These are phyloP conservation scores for Ceratina australensis DNA, from an alignment of 1,140 invertebrate genomes.

Conservation along the genomic window DNA sequence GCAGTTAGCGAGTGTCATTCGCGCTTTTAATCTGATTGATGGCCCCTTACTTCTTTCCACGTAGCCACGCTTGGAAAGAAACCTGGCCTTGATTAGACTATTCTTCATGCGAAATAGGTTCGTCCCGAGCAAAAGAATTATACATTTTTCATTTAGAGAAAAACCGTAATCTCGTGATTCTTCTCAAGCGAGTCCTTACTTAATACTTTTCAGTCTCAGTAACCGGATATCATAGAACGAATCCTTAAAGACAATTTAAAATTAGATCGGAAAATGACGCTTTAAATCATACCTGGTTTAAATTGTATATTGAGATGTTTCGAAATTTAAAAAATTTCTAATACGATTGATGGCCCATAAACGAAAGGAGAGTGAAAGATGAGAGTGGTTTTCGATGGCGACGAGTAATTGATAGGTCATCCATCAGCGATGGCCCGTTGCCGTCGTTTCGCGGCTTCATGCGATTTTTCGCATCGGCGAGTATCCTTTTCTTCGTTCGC, in stretches of 20 bases:
- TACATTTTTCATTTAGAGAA: neutral
- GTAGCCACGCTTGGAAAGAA: neutral
- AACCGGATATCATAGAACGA: neutral
- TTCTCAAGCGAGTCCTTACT: neutral
- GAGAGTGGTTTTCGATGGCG: conserved; percentile 59
- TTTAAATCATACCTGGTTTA: too few relatives aligned
- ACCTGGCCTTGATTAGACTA: conserved; percentile 14
- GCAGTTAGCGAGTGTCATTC: neutral
- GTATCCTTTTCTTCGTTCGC: conserved; percentile 13
- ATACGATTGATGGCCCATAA: conserved; percentile 36
- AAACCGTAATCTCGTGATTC: conserved; percentile 7
- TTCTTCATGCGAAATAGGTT: conserved; percentile 14
- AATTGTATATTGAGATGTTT: neutral
- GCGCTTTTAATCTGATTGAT: neutral
- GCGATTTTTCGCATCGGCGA: conserved; percentile 57
- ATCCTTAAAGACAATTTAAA: neutral
- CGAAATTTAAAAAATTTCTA: neutral
- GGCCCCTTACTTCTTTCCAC: neutral
- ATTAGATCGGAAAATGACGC: too few relatives aligned
- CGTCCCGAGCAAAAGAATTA: neutral
- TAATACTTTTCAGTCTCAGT: neutral
- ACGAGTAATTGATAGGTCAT: conserved; percentile 69
- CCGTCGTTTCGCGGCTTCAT: conserved; percentile 36
- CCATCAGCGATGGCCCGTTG: conserved; percentile 45
- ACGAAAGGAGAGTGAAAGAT: conserved; percentile 64